phyloP scores from a whole-genome alignment of 2,888 invertebrate species.

The Scaptomyza tumidula region DNA sequence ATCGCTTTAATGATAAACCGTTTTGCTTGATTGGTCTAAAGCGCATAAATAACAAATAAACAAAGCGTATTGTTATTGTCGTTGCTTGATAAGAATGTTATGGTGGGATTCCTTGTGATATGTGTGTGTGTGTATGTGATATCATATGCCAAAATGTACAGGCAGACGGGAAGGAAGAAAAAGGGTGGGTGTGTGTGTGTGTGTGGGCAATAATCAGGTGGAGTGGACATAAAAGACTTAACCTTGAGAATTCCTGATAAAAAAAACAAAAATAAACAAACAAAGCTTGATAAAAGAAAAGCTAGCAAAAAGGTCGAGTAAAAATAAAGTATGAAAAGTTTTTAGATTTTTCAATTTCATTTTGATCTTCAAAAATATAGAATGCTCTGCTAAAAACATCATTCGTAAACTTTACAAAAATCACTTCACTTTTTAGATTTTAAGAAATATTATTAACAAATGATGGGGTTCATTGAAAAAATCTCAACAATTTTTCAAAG shows the following conservation, averaged over 20 bases:
- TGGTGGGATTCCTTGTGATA: slow-evolving; percentile 33
- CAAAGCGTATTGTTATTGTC: slow-evolving; percentile 49
- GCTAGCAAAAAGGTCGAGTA: neutral
- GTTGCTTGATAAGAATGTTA: slow-evolving; percentile 37
- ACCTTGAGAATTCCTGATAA: slow-evolving; percentile 41
- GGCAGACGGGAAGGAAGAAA: neutral
- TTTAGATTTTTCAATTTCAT: no score
- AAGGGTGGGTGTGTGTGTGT: neutral
- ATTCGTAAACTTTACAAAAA: neutral
- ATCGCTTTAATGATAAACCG: slow-evolving; percentile 75
- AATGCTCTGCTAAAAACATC: neutral
- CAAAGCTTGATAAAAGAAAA: slow-evolving; percentile 3
- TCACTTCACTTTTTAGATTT: neutral
- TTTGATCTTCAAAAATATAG: no score
- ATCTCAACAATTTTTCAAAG: neutral
- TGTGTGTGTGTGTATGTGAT: slow-evolving; percentile 17
- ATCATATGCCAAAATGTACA: slow-evolving; percentile 57
- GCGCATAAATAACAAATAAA: slow-evolving; percentile 75
- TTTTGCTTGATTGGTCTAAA: slow-evolving; percentile 78
- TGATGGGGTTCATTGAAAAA: neutral
- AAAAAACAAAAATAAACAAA: slow-evolving; percentile 21
- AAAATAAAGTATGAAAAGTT: neutral
- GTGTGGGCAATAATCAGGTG: slow-evolving; percentile 43
- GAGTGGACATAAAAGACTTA: slow-evolving; percentile 18
- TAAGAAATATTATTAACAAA: no score